Conservation (phyloP, 1,140 invertebrate species). For the Hirudo medicinalis region DNA sequence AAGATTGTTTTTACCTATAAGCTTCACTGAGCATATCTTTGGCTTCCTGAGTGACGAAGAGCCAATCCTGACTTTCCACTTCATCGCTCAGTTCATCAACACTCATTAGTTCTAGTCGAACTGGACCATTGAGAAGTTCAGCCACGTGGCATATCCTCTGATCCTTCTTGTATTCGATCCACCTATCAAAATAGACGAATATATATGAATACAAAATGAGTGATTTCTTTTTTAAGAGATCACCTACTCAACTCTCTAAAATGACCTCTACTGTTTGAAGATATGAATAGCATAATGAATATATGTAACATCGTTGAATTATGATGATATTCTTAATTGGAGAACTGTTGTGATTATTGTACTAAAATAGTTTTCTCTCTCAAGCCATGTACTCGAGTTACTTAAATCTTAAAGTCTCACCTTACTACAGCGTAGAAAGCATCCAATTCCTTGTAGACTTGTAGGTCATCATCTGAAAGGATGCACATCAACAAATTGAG, state of each 20-base stretch:
- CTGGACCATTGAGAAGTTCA: constrained; percentile 1
- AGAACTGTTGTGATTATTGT: background rate
- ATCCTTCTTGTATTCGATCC: constrained; percentile 8
- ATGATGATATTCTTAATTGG: too few relatives aligned
- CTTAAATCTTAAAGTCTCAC: background rate
- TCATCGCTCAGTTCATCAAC: constrained; percentile 9
- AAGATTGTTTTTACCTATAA: background rate
- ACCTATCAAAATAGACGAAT: background rate
- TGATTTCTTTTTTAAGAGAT: background rate
- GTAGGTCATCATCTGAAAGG: background rate
- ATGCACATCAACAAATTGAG: background rate
- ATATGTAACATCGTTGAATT: too few relatives aligned
- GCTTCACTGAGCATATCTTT: constrained; percentile 1
- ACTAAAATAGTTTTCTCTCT: background rate
- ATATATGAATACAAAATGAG: background rate
- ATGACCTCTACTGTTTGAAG: background rate
- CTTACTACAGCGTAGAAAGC: constrained; percentile 2
- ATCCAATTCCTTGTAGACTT: constrained; percentile 7
- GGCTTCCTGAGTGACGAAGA: background rate
- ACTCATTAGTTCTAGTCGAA: background rate
- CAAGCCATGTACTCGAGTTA: background rate
- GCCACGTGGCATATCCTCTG: background rate
- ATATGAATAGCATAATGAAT: too few relatives aligned
- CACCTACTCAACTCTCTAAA: background rate
- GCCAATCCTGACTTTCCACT: constrained; percentile 11